phyloP scores from a whole-genome alignment of 2,888 invertebrate genomes.

The Piscicola geometra region DNA sequence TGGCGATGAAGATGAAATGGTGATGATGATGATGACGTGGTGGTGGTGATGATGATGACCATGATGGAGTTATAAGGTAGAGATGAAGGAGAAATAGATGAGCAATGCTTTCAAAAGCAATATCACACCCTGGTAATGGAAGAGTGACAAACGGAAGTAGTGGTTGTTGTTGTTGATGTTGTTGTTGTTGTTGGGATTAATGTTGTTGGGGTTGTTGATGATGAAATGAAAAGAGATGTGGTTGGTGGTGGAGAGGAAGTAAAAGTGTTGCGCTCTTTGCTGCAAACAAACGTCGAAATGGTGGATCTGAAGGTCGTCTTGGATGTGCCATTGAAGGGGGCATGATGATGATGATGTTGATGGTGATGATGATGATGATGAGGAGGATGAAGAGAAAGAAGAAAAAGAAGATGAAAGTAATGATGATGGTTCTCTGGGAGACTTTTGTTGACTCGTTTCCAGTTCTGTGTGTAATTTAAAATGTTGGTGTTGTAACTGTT shows the following conservation, averaged over 20 bases:
- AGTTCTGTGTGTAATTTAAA: background rate
- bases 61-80: no score
- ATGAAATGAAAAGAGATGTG: background rate
- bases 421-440: background rate
- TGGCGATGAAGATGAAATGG: no score
- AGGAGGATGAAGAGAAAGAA: no score
- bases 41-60: no score
- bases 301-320: background rate
- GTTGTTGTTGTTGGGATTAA: background rate
- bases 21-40: no score
- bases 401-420: background rate
- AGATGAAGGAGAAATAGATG: no score
- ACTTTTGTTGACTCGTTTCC: background rate
- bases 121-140: background rate
- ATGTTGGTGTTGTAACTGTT: no score
- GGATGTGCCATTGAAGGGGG: background rate
- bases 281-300: background rate
- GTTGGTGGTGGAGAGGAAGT: background rate
- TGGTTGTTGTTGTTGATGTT: background rate
- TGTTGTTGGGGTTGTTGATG: background rate
- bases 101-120: no score
- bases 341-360: background rate
- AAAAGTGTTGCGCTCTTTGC: constrained; percentile 3
- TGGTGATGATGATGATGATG: background rate
- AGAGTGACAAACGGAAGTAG: background rate